Conservation (phyloP, 2,888 invertebrate species). For the Drosophila rubida region DNA sequence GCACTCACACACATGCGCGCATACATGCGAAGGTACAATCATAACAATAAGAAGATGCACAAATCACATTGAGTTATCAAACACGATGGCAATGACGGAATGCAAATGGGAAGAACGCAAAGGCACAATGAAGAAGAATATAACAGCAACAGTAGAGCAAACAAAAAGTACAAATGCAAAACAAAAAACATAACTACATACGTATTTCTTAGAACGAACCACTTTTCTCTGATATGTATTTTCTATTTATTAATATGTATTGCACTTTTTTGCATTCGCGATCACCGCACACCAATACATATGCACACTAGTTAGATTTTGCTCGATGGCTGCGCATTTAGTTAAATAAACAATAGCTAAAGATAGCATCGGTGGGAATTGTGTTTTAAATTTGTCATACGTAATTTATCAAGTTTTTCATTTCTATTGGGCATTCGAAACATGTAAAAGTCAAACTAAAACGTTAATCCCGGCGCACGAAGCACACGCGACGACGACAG, state of each 20-base stretch:
- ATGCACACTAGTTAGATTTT: neutral
- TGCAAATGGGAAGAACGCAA: slow-evolving; percentile 31
- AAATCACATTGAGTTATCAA: slow-evolving; percentile 43
- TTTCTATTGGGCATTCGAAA: neutral
- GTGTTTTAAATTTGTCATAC: neutral
- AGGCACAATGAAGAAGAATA: slow-evolving; percentile 5
- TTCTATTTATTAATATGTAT: slow-evolving; percentile 29
- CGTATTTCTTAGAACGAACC: slow-evolving; percentile 5
- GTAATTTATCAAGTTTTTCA: neutral
- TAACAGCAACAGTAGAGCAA: slow-evolving; percentile 2
- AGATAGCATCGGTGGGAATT: neutral
- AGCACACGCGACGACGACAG: slow-evolving; percentile 40
- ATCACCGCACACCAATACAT: slow-evolving; percentile 17
- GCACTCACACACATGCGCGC: neutral
- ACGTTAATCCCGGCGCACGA: slow-evolving; percentile 36
- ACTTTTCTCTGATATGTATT: slow-evolving; percentile 9
- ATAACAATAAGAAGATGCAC: slow-evolving; percentile 35
- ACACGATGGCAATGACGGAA: slow-evolving; percentile 30
- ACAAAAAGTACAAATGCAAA: slow-evolving; percentile 19
- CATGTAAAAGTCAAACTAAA: slow-evolving; percentile 26
- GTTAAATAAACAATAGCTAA: neutral
- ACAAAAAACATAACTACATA: neutral
- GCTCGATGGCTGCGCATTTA: neutral
- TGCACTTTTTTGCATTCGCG: slow-evolving; percentile 30
- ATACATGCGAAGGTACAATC: slow-evolving; percentile 16